Percentiles rank a stretch among this genome's conserved stretches.
These are phyloP conservation scores for Oceanodroma tethys DNA, from an alignment of 2,113 vertebrate genomes.

Conservation along the genomic window DNA sequence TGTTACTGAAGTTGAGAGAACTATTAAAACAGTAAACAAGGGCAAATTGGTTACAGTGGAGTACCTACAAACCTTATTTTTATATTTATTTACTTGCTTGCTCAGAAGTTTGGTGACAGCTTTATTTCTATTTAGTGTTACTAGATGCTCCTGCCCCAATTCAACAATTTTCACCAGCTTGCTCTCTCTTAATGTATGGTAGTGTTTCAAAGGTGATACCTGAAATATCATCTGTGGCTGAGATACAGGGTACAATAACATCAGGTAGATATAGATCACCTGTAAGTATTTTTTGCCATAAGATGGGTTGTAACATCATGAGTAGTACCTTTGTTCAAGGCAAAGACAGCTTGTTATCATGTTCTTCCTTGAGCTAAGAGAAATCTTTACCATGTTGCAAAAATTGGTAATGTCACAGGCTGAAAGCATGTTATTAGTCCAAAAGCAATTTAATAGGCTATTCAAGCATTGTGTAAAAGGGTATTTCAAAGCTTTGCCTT, in stretches of 20 bases:
- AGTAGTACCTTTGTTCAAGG: neutral
- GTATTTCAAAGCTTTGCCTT: neutral
- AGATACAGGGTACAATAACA: neutral
- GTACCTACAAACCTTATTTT: neutral
- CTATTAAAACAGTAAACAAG: neutral
- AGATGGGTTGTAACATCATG: neutral
- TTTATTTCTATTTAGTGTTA: neutral
- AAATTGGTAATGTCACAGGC: neutral
- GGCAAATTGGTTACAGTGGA: neutral
- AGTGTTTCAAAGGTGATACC: neutral
- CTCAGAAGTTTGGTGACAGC: neutral
- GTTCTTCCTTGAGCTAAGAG: neutral
- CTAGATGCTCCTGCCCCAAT: neutral
- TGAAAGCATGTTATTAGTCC: neutral
- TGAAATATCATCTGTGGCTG: neutral
- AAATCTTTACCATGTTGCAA: neutral
- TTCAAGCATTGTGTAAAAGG: neutral
- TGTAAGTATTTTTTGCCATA: neutral
- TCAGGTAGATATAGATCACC: neutral
- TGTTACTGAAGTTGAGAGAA: neutral
- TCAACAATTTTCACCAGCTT: neutral
- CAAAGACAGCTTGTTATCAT: neutral
- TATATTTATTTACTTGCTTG: neutral
- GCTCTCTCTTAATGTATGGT: neutral
- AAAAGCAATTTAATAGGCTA: neutral